Base-by-base conservation (phyloP, 2,113 vertebrate species). In the Nannobrachium achirus region DNA sequence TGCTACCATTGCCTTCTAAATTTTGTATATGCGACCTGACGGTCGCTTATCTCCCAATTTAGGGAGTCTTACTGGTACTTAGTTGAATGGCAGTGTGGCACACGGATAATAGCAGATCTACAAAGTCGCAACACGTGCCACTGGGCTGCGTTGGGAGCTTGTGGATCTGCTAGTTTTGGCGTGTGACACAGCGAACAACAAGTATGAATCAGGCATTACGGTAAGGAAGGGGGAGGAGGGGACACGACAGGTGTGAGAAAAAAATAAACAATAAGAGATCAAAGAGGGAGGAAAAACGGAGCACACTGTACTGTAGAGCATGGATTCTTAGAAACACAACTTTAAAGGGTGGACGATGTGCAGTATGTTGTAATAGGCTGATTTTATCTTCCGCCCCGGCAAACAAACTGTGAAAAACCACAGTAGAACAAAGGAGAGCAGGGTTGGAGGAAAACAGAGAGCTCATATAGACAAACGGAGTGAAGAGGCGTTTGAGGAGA, bases 341-440 rank as follows among this genome's bases (percentile, higher is more conserved):
- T 4, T 50, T 13, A 62, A 8, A 19, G 65, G 33, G 20, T 58
- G 7, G 40, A 59, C 25, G 18, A n/a, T 11, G 18, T 58, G 6
- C 25, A 4, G 25, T 33, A 33, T 33, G n/a, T 38, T 65, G 56
- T 19, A 52, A 42, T 14, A 14, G n/a, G 45, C 57, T 46, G 57
- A 63, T 62, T 66, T 66, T 63, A 75, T 78, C 25, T 67, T 18
- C 40, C 25, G 1, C 25, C 25, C 15, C 40, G 57, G 41, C 8
- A 62, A 53, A 62, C 7, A 56, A 25, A 16, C 8, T 57, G 6
- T 63, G 45, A 42, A 59, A 56, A 50, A 19, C 9, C 66, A 0
- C 9, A 49, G 8, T 63, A 52, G 13, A 62, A 20, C 7, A 69
- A 25, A 48, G n/a, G 41, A 19, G 38, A 56, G n/a, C 52, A 52